A percentile compares a stretch with the other conserved stretches of the same genome.
These are phyloP conservation scores for Bhutanitis thaidina DNA, from an alignment of 2,888 invertebrate species.

Conservation along the genomic window DNA sequence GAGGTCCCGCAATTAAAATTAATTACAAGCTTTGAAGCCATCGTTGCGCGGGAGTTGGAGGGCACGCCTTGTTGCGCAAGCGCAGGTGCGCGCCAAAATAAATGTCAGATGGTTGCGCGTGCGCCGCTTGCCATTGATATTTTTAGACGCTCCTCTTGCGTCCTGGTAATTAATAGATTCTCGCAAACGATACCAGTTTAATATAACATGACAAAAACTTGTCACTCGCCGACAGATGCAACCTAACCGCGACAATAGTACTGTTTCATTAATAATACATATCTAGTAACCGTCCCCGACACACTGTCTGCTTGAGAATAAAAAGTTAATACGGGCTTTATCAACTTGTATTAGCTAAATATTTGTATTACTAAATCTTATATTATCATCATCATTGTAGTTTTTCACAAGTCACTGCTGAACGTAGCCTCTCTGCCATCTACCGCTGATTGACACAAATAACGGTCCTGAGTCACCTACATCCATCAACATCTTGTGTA, in stretches of 20 bases:
- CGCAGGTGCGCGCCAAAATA: conserved; percentile 33
- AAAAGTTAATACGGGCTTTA: too few species aligned
- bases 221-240: conserved; percentile 7
- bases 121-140: conserved; percentile 30
- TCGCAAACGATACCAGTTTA: background rate
- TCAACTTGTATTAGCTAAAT: too few species aligned
- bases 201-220: conserved; percentile 10
- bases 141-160: conserved; percentile 17
- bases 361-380: too few species aligned
- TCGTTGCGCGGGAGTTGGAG: conserved; percentile 33
- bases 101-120: conserved; percentile 40
- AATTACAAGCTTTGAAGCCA: conserved; percentile 30
- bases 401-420: too few species aligned
- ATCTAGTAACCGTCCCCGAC: background rate
- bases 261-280: background rate
- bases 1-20: conserved; percentile 40
- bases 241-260: background rate
- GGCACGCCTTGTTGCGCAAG: conserved; percentile 31
- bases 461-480: too few species aligned
- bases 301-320: background rate
- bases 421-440: too few species aligned
- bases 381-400: too few species aligned
- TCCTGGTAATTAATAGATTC: conserved; percentile 10
- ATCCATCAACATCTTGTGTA: too few species aligned
- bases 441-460: too few species aligned